Evolutionary conservation across 2,113 vertebrate genomes (phyloP), one percentile per base, ranked within the genome.

Genomic region (Mola mola): DNA sequence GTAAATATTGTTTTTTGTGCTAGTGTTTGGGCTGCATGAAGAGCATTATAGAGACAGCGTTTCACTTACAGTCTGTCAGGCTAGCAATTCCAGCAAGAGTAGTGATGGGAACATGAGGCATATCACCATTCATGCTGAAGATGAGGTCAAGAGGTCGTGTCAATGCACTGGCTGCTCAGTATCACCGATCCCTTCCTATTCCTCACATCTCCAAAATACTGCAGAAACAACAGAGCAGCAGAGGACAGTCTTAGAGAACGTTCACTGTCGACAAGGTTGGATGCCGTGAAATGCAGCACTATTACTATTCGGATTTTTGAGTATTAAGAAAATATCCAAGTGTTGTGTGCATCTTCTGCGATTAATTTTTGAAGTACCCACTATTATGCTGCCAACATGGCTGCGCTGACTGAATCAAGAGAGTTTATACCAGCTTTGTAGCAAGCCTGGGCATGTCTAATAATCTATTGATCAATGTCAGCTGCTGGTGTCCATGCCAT

Each of bases 121-220:
- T 99, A 95, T 98, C 97, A 95, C 96, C 97, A 98, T 99, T 99
- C 97, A 99, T 98, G 95, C 96, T 98, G 96, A 97, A 97, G 93
- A 94, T 94, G 88, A 89, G 89, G 88, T 93, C 94, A 80, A 80
- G 92, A 93, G 94, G 93, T 95, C 92, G 89, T 83, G 93, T 83
- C 90, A 75, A 87, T 94, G 93, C 81, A 92, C 93, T 94, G 92
- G 93, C 93, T 93, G 81, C 94, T 95, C 81, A 95, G 79, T 94
- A 92, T 94, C 93, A 89, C 93, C 93, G 90, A 90, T 93, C 93
- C 89, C 93, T 92, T 90, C 92, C 92, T 92, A 91, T 92, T 94
- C 93, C 94, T 98, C 87, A 97, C 96, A 98, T 98, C 93, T 94
- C 94, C 94, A 91, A 88, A 46, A 71, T 71, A 60, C 89, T 91